phyloP scores from a whole-genome alignment of 2,888 invertebrate genomes.

The Hydropsyche betteni region DNA sequence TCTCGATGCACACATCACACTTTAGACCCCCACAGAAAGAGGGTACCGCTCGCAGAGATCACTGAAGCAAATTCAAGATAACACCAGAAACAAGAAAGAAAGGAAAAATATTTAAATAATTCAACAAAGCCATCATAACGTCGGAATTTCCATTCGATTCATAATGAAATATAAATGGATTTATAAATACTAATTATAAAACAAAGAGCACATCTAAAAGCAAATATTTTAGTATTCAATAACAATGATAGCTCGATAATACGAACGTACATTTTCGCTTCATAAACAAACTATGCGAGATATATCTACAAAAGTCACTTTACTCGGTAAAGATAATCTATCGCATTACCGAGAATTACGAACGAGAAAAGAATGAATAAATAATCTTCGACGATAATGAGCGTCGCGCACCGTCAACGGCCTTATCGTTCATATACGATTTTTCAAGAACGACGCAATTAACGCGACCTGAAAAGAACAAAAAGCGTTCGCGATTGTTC shows the following conservation, averaged over 20 bases:
- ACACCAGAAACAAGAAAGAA: slow-evolving; percentile 19
- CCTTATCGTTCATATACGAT: not conserved
- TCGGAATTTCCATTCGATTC: too few species aligned
- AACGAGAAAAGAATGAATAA: slow-evolving; percentile 1
- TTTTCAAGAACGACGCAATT: too few species aligned
- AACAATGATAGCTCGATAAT: not conserved
- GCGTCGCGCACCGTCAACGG: not conserved
- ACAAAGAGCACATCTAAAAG: too few species aligned
- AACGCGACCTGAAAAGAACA: too few species aligned
- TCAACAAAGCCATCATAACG: not conserved
- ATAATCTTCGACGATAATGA: slow-evolving; percentile 6
- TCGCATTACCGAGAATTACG: slow-evolving; percentile 25
- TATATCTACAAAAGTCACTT: not conserved
- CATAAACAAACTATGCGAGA: not conserved
- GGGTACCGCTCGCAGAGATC: slow-evolving; percentile 32
- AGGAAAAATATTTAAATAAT: not conserved
- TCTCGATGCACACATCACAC: slow-evolving; percentile 36
- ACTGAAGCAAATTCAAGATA: slow-evolving; percentile 34
- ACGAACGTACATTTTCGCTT: not conserved
- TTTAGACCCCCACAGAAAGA: slow-evolving; percentile 17
- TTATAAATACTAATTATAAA: too few species aligned
- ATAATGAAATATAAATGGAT: too few species aligned
- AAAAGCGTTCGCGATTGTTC: too few species aligned
- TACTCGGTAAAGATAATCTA: slow-evolving; percentile 22
- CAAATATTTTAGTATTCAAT: too few species aligned